Conservation (phyloP, 2,888 invertebrate species). For the Chirona hameri region DNA sequence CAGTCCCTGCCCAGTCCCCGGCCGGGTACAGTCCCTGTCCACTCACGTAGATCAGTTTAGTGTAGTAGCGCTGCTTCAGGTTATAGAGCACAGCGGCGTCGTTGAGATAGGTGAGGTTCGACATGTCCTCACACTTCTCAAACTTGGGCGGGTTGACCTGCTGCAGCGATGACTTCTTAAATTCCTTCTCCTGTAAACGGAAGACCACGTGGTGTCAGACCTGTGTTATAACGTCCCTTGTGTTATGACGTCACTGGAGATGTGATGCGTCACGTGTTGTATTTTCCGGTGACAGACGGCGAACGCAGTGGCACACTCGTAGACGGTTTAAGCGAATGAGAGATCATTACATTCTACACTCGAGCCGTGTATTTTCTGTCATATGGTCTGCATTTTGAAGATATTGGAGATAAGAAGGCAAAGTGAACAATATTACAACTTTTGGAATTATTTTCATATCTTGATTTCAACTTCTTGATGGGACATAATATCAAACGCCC, state of each 20-base stretch:
- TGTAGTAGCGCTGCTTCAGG: conserved; percentile 87
- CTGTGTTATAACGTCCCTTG: too few species aligned
- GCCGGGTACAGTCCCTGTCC: neutral
- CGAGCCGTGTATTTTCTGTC: too few species aligned
- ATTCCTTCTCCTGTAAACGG: conserved; percentile 53
- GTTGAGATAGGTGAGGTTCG: conserved; percentile 91
- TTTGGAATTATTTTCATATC: too few species aligned
- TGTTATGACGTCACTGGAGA: too few species aligned
- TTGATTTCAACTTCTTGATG: too few species aligned
- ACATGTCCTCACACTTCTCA: conserved; percentile 84
- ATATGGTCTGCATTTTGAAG: too few species aligned
- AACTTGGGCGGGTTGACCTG: conserved; percentile 80
- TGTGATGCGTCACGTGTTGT: neutral
- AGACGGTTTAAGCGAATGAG: too few species aligned
- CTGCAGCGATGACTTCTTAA: conserved; percentile 78
- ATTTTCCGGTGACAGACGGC: neutral
- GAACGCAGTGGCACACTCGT: neutral
- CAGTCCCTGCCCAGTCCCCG: neutral
- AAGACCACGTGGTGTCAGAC: too few species aligned
- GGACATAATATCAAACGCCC: too few species aligned
- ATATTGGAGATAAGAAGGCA: too few species aligned
- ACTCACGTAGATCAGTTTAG: conserved; percentile 74
- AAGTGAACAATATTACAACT: too few species aligned
- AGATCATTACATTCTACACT: too few species aligned
- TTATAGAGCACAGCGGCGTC: conserved; percentile 93